phyloP scores from a whole-genome alignment of 1,140 invertebrate species.

The Cyphomyrmex costatus region DNA sequence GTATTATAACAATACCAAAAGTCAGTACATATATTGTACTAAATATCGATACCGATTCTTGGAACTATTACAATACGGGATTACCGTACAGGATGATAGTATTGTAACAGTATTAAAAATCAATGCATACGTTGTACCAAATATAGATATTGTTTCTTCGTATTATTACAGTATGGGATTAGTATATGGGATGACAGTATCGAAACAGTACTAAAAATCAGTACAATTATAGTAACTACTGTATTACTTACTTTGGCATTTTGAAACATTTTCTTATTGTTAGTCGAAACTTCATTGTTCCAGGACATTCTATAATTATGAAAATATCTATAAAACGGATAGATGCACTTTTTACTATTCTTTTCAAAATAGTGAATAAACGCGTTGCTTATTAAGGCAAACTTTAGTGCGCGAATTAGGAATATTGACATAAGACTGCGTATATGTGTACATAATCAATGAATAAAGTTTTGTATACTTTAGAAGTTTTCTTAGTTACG shows the following conservation, averaged over 20 bases:
- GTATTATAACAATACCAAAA: too few relatives aligned
- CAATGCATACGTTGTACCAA: too few relatives aligned
- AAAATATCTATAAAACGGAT: slow-evolving; percentile 12
- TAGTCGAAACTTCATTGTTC: slow-evolving; percentile 17
- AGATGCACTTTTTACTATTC: slow-evolving; percentile 19
- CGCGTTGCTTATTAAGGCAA: not conserved
- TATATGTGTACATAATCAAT: not conserved
- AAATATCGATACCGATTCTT: too few relatives aligned
- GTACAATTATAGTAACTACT: too few relatives aligned
- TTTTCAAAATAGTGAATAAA: not conserved
- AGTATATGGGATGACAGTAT: too few relatives aligned
- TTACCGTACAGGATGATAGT: too few relatives aligned
- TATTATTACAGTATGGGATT: too few relatives aligned
- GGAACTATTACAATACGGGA: too few relatives aligned
- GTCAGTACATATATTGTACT: too few relatives aligned
- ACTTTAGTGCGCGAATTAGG: not conserved
- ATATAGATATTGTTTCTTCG: too few relatives aligned
- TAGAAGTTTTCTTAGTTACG: not conserved
- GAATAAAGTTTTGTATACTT: slow-evolving; percentile 4
- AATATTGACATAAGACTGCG: not conserved
- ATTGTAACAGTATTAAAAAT: too few relatives aligned
- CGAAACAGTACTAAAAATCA: too few relatives aligned
- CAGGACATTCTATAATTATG: not conserved
- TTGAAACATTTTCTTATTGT: not conserved
- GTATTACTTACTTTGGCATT: not conserved